Base-by-base conservation (phyloP, 2,888 invertebrate species). In the Drosophila fungiperda region DNA sequence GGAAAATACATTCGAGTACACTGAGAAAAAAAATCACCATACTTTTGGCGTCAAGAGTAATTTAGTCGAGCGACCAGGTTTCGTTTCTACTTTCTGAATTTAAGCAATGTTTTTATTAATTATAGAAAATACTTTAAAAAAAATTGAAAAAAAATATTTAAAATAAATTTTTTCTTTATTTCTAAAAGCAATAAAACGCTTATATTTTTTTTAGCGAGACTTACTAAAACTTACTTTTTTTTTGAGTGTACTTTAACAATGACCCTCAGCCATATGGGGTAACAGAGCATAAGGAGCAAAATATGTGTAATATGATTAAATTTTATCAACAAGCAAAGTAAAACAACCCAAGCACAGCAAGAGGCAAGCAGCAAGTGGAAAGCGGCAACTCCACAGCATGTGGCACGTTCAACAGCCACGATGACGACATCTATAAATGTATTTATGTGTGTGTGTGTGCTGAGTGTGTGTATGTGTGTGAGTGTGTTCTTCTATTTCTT, bases 261-360 rank as follows among this genome's bases (percentile, higher is more conserved):
- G 58, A 38, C 84, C 74, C 15, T n/a, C 38, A 68, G 78, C 74
- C 81, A 83, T 78, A 78, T 87, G 88, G 90, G 75, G 90, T 89
- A 88, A 78, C 87, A 87, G 90, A 85, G 83, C 86, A 77, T 88
- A 88, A 87, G 88, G 82, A 86, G 76, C 83, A 80, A 86, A 87
- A 88, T 90, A 89, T 89, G 83, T 83, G 81, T 89, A 87, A 87
- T 87, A 88, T 87, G 87, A 87, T 90, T 87, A 87, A 90, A 87
- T 87, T 87, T 90, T 59, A 87, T 90, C 87, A 87, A 88, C 81
- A 83, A 80, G 72, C 76, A 54, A 65, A 86, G 73, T 73, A 83
- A 81, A 82, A 71, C 75, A 70, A 29, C 15, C 29, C 58, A 55
- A 55, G 35, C 68, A 63, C 45, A 49, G 52, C 35, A 45, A 55